Conservation (phyloP, 2,888 invertebrate genomes). For the Odontocolon sp. region DNA sequence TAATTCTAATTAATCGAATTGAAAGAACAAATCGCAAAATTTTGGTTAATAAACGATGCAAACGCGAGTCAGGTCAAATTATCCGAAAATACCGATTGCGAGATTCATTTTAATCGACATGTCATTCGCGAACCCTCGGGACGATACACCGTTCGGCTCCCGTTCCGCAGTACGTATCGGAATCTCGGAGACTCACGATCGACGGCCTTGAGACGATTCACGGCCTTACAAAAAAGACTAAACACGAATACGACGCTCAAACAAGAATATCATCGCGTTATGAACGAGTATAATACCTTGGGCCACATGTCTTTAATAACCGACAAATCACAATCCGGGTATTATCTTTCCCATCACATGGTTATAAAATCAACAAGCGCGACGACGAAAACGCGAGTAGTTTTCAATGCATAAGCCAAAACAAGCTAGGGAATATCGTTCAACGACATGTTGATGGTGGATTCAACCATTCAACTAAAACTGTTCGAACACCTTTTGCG, state of each 20-base stretch:
- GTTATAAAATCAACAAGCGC: no score
- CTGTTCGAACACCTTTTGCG: no score
- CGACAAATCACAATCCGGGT: no score
- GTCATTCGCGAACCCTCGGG: neutral
- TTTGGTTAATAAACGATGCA: slow-evolving; percentile 52
- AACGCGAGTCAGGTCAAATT: slow-evolving; percentile 7
- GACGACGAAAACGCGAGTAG: no score
- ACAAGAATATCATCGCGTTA: slow-evolving; percentile 45
- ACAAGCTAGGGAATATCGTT: no score
- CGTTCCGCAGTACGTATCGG: slow-evolving; percentile 41
- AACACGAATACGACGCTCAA: slow-evolving; percentile 30
- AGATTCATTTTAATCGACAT: slow-evolving; percentile 22
- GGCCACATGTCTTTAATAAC: no score
- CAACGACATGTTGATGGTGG: no score
- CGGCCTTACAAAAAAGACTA: slow-evolving; percentile 31
- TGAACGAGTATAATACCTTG: no score
- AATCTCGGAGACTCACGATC: slow-evolving; percentile 54
- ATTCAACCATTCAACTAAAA: no score
- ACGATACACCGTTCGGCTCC: no score
- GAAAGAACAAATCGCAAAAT: slow-evolving; percentile 25
- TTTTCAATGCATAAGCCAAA: no score
- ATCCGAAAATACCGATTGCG: slow-evolving; percentile 24
- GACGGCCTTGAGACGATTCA: slow-evolving; percentile 38
- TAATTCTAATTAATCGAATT: slow-evolving; percentile 38
- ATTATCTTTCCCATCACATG: no score